Evolutionary conservation across 2,113 vertebrate genomes (phyloP).

Genomic region (Callaeas wilsoni): DNA sequence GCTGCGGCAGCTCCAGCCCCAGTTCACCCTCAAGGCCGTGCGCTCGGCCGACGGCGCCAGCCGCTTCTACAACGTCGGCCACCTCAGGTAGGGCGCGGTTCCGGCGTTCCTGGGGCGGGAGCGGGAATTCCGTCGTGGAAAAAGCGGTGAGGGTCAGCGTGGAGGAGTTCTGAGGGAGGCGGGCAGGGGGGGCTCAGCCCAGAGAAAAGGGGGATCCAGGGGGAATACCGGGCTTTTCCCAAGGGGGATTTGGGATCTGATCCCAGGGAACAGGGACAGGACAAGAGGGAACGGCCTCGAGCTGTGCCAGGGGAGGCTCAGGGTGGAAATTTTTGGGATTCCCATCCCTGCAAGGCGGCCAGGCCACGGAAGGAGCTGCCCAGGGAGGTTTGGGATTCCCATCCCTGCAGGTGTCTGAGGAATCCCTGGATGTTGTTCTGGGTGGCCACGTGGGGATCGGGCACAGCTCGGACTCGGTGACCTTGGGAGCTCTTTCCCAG

Average conservation of each 20-base stretch:
- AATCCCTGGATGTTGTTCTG: not conserved
- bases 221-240: not conserved
- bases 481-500: not conserved
- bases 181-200: not conserved
- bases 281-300: not conserved
- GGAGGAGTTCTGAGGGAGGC: not conserved
- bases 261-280: not conserved
- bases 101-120: too few relatives aligned
- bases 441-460: rapidly evolving
- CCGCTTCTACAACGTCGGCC: conserved; percentile 89
- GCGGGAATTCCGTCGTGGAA: too few relatives aligned
- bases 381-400: not conserved
- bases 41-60: conserved; percentile 87
- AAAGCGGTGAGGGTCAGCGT: too few relatives aligned
- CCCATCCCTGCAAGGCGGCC: not conserved
- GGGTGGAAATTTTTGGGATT: not conserved
- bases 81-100: conserved; percentile 76
- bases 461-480: rapidly evolving
- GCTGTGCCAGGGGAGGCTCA: not conserved
- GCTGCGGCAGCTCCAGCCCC: conserved; percentile 88
- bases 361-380: not conserved
- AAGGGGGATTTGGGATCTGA: not conserved
- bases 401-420: not conserved
- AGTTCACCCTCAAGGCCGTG: conserved; percentile 91
- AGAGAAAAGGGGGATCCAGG: not conserved